Conservation (phyloP, 2,113 vertebrate genomes). For the Xenopus laevis region DNA sequence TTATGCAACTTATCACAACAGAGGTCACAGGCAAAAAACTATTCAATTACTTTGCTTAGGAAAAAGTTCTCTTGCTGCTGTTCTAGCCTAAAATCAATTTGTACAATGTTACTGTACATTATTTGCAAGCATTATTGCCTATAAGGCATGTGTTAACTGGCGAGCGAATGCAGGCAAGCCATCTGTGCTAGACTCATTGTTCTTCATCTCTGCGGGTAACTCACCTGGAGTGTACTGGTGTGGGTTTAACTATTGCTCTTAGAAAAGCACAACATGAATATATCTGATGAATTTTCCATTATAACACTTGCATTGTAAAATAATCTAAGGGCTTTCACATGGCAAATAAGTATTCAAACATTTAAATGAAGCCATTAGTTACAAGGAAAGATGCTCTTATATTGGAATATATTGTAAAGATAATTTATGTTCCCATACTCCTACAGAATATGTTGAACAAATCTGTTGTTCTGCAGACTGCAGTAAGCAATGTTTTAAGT, state of each 20-base stretch:
- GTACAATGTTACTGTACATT: conserved; percentile 57
- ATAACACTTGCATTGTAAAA: not conserved
- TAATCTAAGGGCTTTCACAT: not conserved
- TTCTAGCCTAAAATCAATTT: conserved; percentile 51
- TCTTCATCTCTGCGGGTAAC: conserved; percentile 45
- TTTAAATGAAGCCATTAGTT: not conserved
- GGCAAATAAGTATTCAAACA: not conserved
- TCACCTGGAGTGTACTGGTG: conserved; percentile 52
- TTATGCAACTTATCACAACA: conserved; percentile 54
- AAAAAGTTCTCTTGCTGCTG: conserved; percentile 17
- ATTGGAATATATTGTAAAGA: too few relatives aligned
- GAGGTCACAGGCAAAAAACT: conserved; percentile 53
- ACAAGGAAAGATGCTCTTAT: not conserved
- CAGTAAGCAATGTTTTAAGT: too few relatives aligned
- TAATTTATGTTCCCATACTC: too few relatives aligned
- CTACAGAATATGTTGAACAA: too few relatives aligned
- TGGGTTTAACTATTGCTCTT: conserved; percentile 34
- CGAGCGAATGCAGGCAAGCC: conserved; percentile 45
- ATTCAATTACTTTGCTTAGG: conserved; percentile 39
- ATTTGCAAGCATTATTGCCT: conserved; percentile 51
- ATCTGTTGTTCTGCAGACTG: too few relatives aligned
- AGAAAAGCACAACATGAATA: conserved; percentile 26
- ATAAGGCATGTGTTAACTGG: conserved; percentile 48
- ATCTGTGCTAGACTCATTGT: conserved; percentile 45
- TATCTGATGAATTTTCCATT: conserved; percentile 7